Evolutionary conservation across 2,888 invertebrate species (phyloP), one percentile per base, ranked within the genome.

Genomic region (Fabriciana adippe): DNA sequence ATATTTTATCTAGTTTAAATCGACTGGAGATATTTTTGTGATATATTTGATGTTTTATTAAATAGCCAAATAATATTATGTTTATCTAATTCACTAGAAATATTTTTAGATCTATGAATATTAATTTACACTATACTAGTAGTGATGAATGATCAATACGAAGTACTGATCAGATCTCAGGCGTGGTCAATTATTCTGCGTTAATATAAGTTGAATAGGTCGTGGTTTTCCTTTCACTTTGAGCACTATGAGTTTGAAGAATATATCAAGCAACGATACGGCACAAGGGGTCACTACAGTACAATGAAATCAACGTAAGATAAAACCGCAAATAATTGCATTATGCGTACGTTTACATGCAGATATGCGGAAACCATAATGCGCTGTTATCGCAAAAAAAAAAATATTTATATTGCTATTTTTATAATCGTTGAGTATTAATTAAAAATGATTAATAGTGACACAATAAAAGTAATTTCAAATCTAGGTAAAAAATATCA

Each of bases 221-320:
- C 84, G 82, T 79, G 73, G 80, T 75, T 81, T 81, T 84, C 89
- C 90, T 90, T 90, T 91, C 90, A 90, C 90, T 89, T 85, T 78
- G 78, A 78, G 71, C 65, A 62, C 59, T 55, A 53, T 79, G 76
- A 81, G 78, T 78, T 79, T 81, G 87, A 87, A 87, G 86, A 88
- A 86, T 77, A 80, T 74, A 75, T 81, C 79, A 82, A 77, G 61
- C 77, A 75, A 74, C 80, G 54, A 63, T 50, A 78, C 85, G 85
- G 83, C 84, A 85, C 79, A 81, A 81, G 35, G 54, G 70, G 70
- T 70, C 70, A 71, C 18, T 48, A 54, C 64, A 54, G 21, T 61
- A 64, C 68, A 66, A 54, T 56, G 54, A 63, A 60, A 55, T 21
- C 54, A 64, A 56, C 61, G 67, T 55, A 57, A 65, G 67, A 70